Base-by-base conservation (phyloP, 2,113 vertebrate genomes). In the Lasiurus cinereus region DNA sequence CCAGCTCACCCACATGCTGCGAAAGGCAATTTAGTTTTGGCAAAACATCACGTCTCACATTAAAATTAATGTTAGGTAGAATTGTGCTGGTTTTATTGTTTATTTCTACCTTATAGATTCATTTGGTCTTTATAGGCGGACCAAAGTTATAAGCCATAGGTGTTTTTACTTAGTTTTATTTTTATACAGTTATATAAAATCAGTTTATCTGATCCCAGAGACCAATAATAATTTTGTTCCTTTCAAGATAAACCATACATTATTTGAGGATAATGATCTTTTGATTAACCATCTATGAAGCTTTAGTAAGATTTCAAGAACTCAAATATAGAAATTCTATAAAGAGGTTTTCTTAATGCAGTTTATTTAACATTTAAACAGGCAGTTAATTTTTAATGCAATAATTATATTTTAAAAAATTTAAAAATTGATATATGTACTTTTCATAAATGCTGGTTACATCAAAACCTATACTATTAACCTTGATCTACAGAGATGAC, bases 61-160 rank as follows among this genome's bases (percentile, higher is more conserved):
- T 70, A 80, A 96, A 78, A 39, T 62, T 83, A 91, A 56, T 66
- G 43, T 36, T 90, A 39, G 66, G 22, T 78, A 79, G n/a, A 79
- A 89, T 4, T 86, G 29, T 27, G 62, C 13, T 52, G 11, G 8
- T 46, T 83, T 90, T 87, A 56, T 15, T 89, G 27, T n/a, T 33
- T 87, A 70, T 24, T 46, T 93, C 73, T 73, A 22, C 43, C 52
- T 56, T 39, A 8, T 16, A 69, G 14, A 87, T 56, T 82, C 29
- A 64, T 72, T 92, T 76, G 77, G 18, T 77, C 29, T 90, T 78
- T 18, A 73, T 4, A 67, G 22, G 77, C 14, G 6, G 29, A 36
- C 27, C 54, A 62, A 92, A 83, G 11, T 74, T 83, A 54, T 16
- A 82, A 87, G 12, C 2, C 27, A 77, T 13, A 62, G 9, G 6